Evolutionary conservation across 2,797 vertebrate species (phyloP), one percentile per base, ranked within the genome.

Genomic region (Erethizon dorsatum): DNA sequence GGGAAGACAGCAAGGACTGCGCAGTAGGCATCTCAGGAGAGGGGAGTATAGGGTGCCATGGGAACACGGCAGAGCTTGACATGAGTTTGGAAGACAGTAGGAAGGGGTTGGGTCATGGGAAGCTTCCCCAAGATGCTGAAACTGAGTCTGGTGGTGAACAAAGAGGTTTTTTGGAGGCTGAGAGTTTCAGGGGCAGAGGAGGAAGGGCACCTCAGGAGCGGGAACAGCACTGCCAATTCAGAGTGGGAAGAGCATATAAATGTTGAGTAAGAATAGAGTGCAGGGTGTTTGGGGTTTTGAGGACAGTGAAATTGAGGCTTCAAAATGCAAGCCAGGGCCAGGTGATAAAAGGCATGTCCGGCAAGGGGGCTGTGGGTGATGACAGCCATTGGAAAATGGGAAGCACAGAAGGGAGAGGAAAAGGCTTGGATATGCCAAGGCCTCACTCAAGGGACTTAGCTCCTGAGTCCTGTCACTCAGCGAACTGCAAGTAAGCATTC

Each of bases 251-350:
- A 41, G 13, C n/a, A 20, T 31, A 11, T 50, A 47, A 37, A 33
- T 67, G 92, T 84, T 22, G 10, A 59, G 24, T 61, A 37, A 57
- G 90, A 67, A 71, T 50, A 77, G 83, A 91, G 59, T 20, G 8
- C n/a, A 31, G 20, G 10, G 28, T 57, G 41, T 79, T 63, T 13
- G 26, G 90, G 50, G 37, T 82, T 10, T 33, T 4, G 80, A 88
- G 78, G 85, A 88, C 50, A 47, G n/a, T 31, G 79, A 57, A 90
- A 59, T 26, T 65, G 54, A 92, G 67, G n/a, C 71, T 90, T 96
- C 69, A 26, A 9, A 88, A 84, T 80, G 63, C 31, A 47, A 79
- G 31, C 67, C 71, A 69, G 79, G 52, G 31, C 41, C 47, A 11
- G 83, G 67, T 28, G 54, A 71, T 26, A 50, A 77, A 83, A 93